Evolutionary conservation across 2,797 vertebrate species (phyloP), one percentile per base, ranked within the genome.

Genomic region (Bradypodion ventrale): DNA sequence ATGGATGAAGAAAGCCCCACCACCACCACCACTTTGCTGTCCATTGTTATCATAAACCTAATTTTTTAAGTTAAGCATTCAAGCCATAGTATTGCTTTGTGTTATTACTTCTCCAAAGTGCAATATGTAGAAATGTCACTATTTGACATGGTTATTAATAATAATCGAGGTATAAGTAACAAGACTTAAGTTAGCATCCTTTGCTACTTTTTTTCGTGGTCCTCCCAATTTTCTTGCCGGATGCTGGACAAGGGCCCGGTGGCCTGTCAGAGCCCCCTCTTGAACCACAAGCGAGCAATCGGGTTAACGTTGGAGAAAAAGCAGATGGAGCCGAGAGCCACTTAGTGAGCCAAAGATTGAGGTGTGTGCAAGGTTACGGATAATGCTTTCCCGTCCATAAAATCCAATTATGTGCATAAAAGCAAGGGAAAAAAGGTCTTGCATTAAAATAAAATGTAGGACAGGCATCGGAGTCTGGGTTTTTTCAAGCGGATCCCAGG

Each of bases 371-470:
- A 7, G 16, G 29, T 56, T 62, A 29, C 19, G 25, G 40, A 7
- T 21, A 32, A 59, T 70, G 74, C 73, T 69, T 76, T 83, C 35
- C 63, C 82, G 70, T 32, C 82, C 75, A 59, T 76, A 40, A 83
- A 83, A 76, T 63, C 49, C 66, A 83, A 83, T 83, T 76, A 83
- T 7, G 59, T 35, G 29, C 16, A 10, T 73, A 44, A 63, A 76
- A 69, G 62, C 62, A 56, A n/a, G n/a, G n/a, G n/a, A n/a, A 63
- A 37, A 76, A 68, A 42, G 35, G 37, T 37, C 27, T 59, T 15
- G 63, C 46, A 13, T 32, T 10, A 13, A 12, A 32, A 40, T 25
- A 23, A 56, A 52, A 23, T 13, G n/a, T 7, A 10, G 15, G 32
- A 5, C 42, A 37, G 80, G 37, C 32, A 27, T 65, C 32, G 46